Evolutionary conservation across 2,113 vertebrate genomes (phyloP), one percentile per base, ranked within the genome.

Genomic region (Heterotis niloticus): DNA sequence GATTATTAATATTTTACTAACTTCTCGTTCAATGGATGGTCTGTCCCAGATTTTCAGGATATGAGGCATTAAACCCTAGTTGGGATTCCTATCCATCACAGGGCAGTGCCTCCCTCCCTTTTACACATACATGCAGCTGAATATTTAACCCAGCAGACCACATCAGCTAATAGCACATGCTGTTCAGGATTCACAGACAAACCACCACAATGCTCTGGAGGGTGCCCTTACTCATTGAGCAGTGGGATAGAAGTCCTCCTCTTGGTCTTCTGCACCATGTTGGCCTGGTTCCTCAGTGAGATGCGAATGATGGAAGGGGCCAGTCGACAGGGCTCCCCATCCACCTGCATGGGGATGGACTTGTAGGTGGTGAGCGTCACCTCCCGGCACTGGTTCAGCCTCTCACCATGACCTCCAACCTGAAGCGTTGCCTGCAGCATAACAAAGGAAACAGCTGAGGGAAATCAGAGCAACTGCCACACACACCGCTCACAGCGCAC

Each of bases 321-420:
- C 66, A 99, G 92, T 79, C 93, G 95, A 85, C 97, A 99, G 75
- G 97, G 97, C 79, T 99, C 97, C 0, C 97, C 97, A 0, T 99
- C 97, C 57, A 99, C 97, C 91, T 99, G 97, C 94, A 99, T 96
- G 0, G 97, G 97, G 85, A 99, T 98, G 81, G 96, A 91, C 93
- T 96, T 99, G 81, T 81, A 93, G 0, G 96, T 99, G 85, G 93
- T 96, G 70, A 99, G 94, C 62, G 93, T 88, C 81, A 96, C 97
- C 75, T 97, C 95, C 0, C 92, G 93, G 75, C 97, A 98, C 91
- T 99, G 97, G 5, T 94, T 93, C 78, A 99, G 90, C 16, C 97
- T 92, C 83, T 99, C 97, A 0, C 97, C 97, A 0, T 98, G 97
- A 44, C 97, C 96, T 0, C 97, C 96, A 0, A 99, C 96, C 89